phyloP scores from a whole-genome alignment of 2,888 invertebrate genomes.

The Nemapogon koenigi region DNA sequence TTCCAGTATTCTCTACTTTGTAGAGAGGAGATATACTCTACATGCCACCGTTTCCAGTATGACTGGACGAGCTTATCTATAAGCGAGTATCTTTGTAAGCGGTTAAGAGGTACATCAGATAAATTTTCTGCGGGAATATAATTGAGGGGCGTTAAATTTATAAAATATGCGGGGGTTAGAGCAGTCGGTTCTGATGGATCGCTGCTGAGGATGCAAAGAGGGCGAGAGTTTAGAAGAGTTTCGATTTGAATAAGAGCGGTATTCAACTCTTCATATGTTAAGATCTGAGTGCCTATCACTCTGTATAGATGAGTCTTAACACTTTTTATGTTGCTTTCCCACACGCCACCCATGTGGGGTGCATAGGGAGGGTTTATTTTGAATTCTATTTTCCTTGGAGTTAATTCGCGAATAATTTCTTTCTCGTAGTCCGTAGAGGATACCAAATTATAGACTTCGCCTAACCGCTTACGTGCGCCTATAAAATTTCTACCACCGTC shows the following conservation, averaged over 20 bases:
- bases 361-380: constrained; percentile 1
- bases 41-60: constrained; percentile 11
- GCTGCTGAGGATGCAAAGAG: constrained; percentile 8
- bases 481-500: constrained; percentile 9
- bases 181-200: constrained; percentile 11
- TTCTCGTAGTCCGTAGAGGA: no score
- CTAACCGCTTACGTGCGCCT: constrained; percentile 3
- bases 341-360: neutral
- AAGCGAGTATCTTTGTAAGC: neutral
- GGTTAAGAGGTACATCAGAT: neutral
- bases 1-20: constrained; percentile 10
- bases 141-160: constrained; percentile 11
- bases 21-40: constrained; percentile 11
- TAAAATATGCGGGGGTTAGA: constrained; percentile 12
- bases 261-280: constrained; percentile 3
- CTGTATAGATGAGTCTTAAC: neutral
- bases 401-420: no score
- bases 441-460: constrained; percentile 1
- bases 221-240: constrained; percentile 15
- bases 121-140: constrained; percentile 5
- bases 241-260: constrained; percentile 2
- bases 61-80: constrained; percentile 8
- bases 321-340: neutral
- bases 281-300: neutral
- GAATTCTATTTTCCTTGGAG: no score